phyloP scores from a whole-genome alignment of 2,797 vertebrate genomes.

The Acrossocheilus wenchowensis region DNA sequence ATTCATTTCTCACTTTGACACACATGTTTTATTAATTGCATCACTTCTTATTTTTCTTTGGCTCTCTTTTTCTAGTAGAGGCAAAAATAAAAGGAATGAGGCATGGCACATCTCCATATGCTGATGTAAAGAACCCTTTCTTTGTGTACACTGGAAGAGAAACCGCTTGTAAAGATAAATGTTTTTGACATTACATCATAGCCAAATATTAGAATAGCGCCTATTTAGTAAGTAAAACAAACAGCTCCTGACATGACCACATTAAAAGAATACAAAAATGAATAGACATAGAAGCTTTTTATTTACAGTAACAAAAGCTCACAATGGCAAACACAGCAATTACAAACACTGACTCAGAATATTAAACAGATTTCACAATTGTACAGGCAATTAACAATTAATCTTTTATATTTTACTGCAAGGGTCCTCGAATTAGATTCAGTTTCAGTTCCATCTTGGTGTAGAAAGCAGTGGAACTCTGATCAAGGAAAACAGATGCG shows the following conservation, averaged over 20 bases:
- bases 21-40: neutral
- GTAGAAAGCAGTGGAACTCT: neutral
- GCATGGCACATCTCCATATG: neutral
- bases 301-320: conserved; percentile 14
- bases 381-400: neutral
- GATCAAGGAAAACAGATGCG: neutral
- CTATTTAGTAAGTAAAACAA: neutral
- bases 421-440: neutral
- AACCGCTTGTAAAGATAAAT: neutral
- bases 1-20: neutral
- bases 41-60: neutral
- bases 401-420: neutral
- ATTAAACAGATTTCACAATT: neutral
- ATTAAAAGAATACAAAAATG: neutral
- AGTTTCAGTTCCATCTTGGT: neutral
- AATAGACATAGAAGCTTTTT: conserved; percentile 14
- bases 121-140: neutral
- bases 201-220: neutral
- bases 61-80: neutral
- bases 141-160: neutral
- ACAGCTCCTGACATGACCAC: neutral
- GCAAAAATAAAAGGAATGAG: neutral
- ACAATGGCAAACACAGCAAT: neutral
- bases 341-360: neutral
- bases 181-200: neutral